Conservation (phyloP, 2,888 invertebrate species). For the Eilema griseolum region DNA sequence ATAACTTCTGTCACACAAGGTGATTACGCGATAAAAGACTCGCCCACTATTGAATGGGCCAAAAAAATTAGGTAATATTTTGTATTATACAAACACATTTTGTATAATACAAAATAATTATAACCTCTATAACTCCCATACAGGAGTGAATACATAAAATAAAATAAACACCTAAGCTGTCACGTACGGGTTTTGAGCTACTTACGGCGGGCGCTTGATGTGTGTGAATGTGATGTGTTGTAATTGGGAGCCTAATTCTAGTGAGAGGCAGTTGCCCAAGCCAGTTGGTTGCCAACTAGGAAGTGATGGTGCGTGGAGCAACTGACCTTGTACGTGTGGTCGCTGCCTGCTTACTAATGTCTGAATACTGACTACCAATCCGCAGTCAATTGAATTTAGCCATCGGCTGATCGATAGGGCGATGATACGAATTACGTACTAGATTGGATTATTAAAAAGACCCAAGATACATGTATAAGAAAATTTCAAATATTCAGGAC, state of each 20-base stretch:
- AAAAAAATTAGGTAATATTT: too few species aligned
- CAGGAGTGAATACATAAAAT: not conserved
- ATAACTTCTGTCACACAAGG: too few species aligned
- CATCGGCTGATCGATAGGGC: conserved; percentile 27
- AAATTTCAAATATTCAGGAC: too few species aligned
- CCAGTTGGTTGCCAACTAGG: conserved; percentile 75
- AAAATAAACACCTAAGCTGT: not conserved
- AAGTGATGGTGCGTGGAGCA: conserved; percentile 80
- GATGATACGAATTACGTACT: conserved; percentile 33
- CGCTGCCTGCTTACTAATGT: conserved; percentile 70
- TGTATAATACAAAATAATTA: too few species aligned
- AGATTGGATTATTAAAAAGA: conserved; percentile 5
- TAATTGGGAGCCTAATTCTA: conserved; percentile 76
- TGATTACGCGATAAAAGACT: too few species aligned
- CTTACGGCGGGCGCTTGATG: conserved; percentile 31
- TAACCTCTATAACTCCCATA: not conserved
- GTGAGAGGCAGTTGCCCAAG: conserved; percentile 82
- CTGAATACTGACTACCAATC: conserved; percentile 53
- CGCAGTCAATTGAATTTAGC: conserved; percentile 38
- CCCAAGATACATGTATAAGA: too few species aligned
- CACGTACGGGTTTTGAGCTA: not conserved
- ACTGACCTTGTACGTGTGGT: conserved; percentile 76
- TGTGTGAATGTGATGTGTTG: conserved; percentile 61
- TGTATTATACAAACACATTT: too few species aligned
- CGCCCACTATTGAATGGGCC: too few species aligned